Evolutionary conservation across 2,113 vertebrate species (phyloP), one percentile per base, ranked within the genome.

Genomic region (Cavia porcellus): DNA sequence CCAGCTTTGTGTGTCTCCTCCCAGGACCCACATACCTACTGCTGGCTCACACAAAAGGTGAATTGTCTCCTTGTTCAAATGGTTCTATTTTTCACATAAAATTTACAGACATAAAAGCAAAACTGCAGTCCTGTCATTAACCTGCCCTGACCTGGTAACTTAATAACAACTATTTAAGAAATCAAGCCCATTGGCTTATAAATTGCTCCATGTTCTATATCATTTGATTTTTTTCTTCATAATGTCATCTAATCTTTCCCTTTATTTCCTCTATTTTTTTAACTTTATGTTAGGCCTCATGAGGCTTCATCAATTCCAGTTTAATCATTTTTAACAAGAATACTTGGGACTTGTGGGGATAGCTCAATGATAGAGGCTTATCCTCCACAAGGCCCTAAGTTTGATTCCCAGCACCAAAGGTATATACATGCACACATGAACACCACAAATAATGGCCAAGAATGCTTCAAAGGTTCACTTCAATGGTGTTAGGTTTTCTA

Each of bases 291-390:
- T 88, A 92, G 64, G 15, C 75, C 66, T 52, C 62, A 64, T 80
- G 62, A 45, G 55, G 28, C 15, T 72, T 91, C 42, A 80, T 81
- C 52, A 35, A 52, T 81, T 88, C 82, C 32, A 75, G 66, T 77
- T 62, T 96, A 80, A 79, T 22, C n/a, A 92, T 92, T 74, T 94
- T 84, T 74, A 93, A 74, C 28, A 77, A 66, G 11, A 92, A 88
- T 85, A 62, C 3, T 61, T 89, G 38, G 38, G 30, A 19, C 7
- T 75, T 62, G 15, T 28, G 45, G 17, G 70, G 17, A 70, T 32
- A 61, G 28, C 38, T 75, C 28, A 59, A 17, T 61, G 57, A 38
- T 74, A 45, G 10, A 75, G 11, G 57, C 57, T 59, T 59, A 59
- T 5, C 57, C 20, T 59, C 57, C 57, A 59, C 20, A 59, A 59